Evolutionary conservation across 2,797 vertebrate genomes (phyloP).

Genomic region (Cryptoprocta ferox): DNA sequence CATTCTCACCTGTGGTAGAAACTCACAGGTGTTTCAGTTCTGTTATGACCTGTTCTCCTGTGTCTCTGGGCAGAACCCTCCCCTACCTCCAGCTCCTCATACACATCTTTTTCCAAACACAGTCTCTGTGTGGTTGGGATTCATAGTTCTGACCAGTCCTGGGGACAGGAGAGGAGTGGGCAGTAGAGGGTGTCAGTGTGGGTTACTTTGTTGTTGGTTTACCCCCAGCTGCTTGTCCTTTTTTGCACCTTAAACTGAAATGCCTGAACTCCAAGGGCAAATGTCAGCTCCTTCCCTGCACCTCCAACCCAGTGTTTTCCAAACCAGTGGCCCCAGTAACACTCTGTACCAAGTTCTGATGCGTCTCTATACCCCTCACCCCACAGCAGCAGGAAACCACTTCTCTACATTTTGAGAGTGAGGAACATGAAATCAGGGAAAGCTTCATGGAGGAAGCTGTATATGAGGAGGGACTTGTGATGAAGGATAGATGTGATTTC

Average conservation of each 20-base stretch:
- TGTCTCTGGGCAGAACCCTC: background rate
- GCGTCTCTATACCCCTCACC: background rate
- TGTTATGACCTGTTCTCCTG: background rate
- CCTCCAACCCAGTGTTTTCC: background rate
- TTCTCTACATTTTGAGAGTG: background rate
- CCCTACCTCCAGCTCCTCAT: background rate
- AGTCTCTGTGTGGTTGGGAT: background rate
- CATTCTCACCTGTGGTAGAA: background rate
- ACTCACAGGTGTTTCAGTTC: background rate
- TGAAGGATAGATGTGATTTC: slow-evolving; percentile 22
- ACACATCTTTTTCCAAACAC: background rate
- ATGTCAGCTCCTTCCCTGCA: background rate
- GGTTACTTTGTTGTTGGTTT: background rate
- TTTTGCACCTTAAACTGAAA: slow-evolving; percentile 29
- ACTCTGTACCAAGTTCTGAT: background rate
- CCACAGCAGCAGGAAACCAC: background rate
- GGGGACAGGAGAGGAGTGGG: background rate
- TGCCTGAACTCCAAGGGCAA: background rate
- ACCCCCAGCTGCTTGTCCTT: background rate
- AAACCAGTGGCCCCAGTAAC: background rate
- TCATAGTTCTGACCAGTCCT: background rate
- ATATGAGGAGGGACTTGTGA: background rate
- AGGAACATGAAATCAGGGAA: background rate
- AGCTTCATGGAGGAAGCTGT: background rate
- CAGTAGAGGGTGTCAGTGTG: background rate